Percentiles rank a stretch among this genome's conserved stretches.
Evolutionary conservation across 2,888 invertebrate genomes (phyloP).

Genomic region (Tolmerus cingulatus): DNA sequence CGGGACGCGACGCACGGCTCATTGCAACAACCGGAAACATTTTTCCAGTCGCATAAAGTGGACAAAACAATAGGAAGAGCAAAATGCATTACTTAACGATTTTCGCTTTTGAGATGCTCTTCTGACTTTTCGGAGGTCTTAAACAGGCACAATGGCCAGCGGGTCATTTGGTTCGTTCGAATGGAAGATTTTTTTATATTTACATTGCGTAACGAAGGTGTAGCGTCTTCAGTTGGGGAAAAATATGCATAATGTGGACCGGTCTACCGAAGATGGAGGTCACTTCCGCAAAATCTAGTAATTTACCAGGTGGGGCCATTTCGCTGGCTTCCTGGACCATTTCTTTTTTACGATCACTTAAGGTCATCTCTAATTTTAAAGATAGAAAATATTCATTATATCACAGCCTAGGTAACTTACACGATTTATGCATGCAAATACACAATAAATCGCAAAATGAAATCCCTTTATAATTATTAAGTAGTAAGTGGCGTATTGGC

Average conservation of each 20-base stretch:
- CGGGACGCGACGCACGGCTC: neutral
- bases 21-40: constrained; percentile 37
- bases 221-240: neutral
- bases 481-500: too few relatives aligned
- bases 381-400: too few relatives aligned
- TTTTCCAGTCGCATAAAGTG: neutral
- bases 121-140: neutral
- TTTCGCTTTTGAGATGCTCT: neutral
- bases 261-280: neutral
- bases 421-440: too few relatives aligned
- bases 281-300: neutral
- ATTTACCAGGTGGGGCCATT: neutral
- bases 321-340: neutral
- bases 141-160: neutral
- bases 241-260: neutral
- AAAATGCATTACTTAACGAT: neutral
- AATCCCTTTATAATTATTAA: too few relatives aligned
- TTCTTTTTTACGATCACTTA: neutral
- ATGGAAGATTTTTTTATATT: neutral
- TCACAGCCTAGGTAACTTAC: too few relatives aligned
- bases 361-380: neutral
- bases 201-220: neutral
- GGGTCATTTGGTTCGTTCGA: neutral
- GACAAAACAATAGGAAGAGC: constrained; percentile 30
- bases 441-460: too few relatives aligned